A percentile compares a stretch with the other conserved stretches of the same genome.
phyloP scores from a whole-genome alignment of 1,140 invertebrate species.

The Philotrypesis tridentata region DNA sequence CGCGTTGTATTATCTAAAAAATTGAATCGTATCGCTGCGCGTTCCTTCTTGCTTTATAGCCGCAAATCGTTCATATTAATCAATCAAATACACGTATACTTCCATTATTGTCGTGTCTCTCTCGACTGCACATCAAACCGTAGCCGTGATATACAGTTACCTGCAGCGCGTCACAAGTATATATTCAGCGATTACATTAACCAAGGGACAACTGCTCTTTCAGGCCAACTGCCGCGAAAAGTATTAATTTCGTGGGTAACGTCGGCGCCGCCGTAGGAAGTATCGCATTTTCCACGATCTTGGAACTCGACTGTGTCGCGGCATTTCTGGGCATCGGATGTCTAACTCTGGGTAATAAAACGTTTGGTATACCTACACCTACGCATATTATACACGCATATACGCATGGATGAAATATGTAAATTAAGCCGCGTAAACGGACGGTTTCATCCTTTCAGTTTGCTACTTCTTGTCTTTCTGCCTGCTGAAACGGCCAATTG shows the following conservation, averaged over 20 bases:
- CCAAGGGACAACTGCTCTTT: neutral
- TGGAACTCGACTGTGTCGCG: conserved; percentile 57
- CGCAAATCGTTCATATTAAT: too few relatives aligned
- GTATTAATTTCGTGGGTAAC: conserved; percentile 63
- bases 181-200: too few relatives aligned
- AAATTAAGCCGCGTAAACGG: neutral
- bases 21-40: too few relatives aligned
- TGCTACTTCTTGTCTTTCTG: conserved; percentile 58
- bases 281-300: conserved; percentile 63
- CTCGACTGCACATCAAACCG: too few relatives aligned
- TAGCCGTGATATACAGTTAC: too few relatives aligned
- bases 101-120: too few relatives aligned
- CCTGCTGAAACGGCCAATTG: conserved; percentile 26
- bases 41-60: too few relatives aligned
- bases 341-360: conserved; percentile 59
- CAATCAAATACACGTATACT: too few relatives aligned
- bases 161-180: too few relatives aligned
- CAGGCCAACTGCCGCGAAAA: conserved; percentile 59
- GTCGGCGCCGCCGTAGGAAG: conserved; percentile 65
- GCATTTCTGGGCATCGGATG: conserved; percentile 64
- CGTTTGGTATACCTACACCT: neutral
- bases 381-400: neutral
- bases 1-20: too few relatives aligned
- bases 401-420: too few relatives aligned
- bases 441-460: conserved; percentile 29